Evolutionary conservation across 2,888 invertebrate species (phyloP).

Genomic region (Drosophila incognita): DNA sequence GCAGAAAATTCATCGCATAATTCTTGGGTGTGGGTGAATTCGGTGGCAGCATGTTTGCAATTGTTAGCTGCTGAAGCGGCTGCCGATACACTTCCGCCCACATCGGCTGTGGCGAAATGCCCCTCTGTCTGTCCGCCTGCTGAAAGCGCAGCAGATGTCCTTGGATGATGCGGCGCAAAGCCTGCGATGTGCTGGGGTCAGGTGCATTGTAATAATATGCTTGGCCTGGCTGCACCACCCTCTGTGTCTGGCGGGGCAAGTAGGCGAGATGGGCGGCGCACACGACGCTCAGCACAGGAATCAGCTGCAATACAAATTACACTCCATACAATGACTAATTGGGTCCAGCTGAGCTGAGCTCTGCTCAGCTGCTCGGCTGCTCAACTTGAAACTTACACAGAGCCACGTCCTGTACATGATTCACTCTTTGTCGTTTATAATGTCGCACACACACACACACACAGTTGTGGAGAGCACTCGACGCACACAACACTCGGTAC

Average conservation of each 20-base stretch:
- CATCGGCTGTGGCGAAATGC: slow-evolving; percentile 12
- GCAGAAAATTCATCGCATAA: slow-evolving; percentile 79
- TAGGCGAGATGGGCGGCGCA: slow-evolving; percentile 45
- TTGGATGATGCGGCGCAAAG: slow-evolving; percentile 51
- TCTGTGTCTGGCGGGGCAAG: slow-evolving; percentile 29
- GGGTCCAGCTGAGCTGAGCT: slow-evolving; percentile 2
- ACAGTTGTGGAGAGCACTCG: background rate
- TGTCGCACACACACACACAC: slow-evolving; percentile 11
- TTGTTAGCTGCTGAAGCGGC: slow-evolving; percentile 32
- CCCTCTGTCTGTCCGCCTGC: slow-evolving; percentile 52
- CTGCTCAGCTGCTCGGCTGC: background rate
- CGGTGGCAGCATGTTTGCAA: slow-evolving; percentile 57
- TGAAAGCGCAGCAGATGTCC: slow-evolving; percentile 57
- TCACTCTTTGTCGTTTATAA: slow-evolving; percentile 21
- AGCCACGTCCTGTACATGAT: slow-evolving; percentile 61
- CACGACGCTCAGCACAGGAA: slow-evolving; percentile 52
- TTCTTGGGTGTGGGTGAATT: slow-evolving; percentile 77
- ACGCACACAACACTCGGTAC: slow-evolving; percentile 1
- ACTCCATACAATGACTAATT: slow-evolving; percentile 36
- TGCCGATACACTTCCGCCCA: slow-evolving; percentile 57
- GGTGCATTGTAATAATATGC: slow-evolving; percentile 70
- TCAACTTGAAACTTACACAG: slow-evolving; percentile 49
- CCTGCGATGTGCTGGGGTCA: slow-evolving; percentile 40
- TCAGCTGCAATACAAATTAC: slow-evolving; percentile 62
- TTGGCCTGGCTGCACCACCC: slow-evolving; percentile 22